Evolutionary conservation across 2,113 vertebrate species (phyloP).

Genomic region (Enhydra lutris): DNA sequence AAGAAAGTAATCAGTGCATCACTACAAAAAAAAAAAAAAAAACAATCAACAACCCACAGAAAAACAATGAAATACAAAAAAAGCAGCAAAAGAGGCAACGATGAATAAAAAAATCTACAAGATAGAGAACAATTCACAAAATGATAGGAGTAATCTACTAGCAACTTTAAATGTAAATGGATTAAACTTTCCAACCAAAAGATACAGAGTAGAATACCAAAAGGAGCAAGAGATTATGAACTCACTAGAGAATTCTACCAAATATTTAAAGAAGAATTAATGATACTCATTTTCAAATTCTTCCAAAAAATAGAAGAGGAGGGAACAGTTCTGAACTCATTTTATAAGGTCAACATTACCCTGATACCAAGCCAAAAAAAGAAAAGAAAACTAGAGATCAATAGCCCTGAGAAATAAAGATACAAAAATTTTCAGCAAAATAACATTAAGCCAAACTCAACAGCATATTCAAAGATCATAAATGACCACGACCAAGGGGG

Average conservation of each 20-base stretch:
- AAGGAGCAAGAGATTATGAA: neutral
- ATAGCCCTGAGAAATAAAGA: neutral
- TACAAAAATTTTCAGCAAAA: neutral
- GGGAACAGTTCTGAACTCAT: neutral
- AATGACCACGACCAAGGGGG: neutral
- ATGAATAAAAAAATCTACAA: neutral
- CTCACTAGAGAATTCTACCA: neutral
- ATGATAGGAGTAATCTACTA: neutral
- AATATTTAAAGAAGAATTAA: neutral
- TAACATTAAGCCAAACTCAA: neutral
- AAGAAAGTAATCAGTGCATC: neutral
- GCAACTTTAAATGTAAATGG: neutral
- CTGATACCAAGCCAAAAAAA: neutral
- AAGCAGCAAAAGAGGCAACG: neutral
- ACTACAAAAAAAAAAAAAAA: too few relatives aligned
- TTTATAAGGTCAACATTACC: neutral
- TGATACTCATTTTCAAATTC: neutral
- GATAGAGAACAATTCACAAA: neutral
- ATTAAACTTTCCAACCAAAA: neutral
- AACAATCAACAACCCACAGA: too few relatives aligned
- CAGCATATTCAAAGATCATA: neutral
- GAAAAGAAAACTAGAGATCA: neutral
- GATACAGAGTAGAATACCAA: neutral
- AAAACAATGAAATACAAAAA: neutral
- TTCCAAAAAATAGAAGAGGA: neutral